A percentile compares a stretch with the other conserved stretches of the same genome.
Evolutionary conservation across 1,140 invertebrate genomes (phyloP).

Genomic region (Alviniconcha marisindica): DNA sequence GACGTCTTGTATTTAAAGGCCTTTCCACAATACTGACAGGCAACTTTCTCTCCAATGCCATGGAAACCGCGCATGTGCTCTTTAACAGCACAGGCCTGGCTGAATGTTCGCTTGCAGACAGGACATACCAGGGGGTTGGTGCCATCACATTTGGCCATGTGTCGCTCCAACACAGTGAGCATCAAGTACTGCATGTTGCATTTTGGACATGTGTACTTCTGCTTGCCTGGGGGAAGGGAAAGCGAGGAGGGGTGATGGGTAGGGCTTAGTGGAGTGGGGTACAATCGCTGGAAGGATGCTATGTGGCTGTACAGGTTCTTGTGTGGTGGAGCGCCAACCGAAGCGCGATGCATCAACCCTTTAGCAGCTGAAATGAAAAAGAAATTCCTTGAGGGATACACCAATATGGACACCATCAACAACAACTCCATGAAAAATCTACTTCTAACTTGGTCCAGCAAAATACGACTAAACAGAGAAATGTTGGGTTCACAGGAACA

Average conservation of each 20-base stretch:
- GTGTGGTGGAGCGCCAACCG: neutral
- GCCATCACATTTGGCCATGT: conserved; percentile 28
- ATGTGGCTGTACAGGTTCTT: neutral
- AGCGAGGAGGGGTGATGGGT: neutral
- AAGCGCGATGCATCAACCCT: neutral
- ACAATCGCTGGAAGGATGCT: neutral
- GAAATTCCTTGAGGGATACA: conserved; percentile 9
- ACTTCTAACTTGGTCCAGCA: too few species aligned
- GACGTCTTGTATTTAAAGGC: conserved; percentile 48
- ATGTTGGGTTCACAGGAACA: too few species aligned
- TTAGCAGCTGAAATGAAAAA: conserved; percentile 31
- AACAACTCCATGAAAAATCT: too few species aligned
- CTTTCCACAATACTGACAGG: conserved; percentile 44
- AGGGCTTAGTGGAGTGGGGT: neutral
- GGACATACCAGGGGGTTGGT: conserved; percentile 32
- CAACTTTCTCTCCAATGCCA: conserved; percentile 47
- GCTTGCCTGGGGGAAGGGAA: neutral
- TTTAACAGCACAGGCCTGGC: conserved; percentile 48
- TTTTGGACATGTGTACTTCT: neutral
- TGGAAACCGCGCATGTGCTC: conserved; percentile 50
- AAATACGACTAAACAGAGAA: too few species aligned
- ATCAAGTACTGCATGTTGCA: conserved; percentile 15
- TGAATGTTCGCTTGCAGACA: conserved; percentile 41
- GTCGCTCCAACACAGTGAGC: neutral
- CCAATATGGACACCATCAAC: too few species aligned